Evolutionary conservation across 2,113 vertebrate species (phyloP).

Genomic region (Microcebus jonahi): DNA sequence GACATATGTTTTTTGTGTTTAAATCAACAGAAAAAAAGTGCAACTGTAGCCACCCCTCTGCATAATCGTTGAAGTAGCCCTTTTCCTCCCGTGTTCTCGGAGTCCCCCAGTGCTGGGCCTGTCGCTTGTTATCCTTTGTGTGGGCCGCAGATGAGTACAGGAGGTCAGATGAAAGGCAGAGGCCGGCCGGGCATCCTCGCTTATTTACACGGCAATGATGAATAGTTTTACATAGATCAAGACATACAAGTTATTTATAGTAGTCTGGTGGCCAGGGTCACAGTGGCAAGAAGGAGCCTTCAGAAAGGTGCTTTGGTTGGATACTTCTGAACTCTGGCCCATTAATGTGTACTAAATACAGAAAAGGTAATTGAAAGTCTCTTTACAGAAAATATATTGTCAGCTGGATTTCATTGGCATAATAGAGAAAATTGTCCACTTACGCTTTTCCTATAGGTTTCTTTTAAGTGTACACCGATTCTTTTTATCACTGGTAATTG

Average conservation of each 20-base stretch:
- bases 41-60: background rate
- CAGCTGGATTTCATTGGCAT: background rate
- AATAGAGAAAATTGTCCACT: background rate
- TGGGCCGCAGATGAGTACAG: background rate
- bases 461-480: background rate
- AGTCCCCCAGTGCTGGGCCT: background rate
- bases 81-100: background rate
- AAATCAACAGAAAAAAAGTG: slow-evolving; percentile 78
- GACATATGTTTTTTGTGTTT: slow-evolving; percentile 77
- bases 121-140: background rate
- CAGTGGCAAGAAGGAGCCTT: slow-evolving; percentile 43
- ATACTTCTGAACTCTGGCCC: slow-evolving; percentile 59
- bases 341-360: slow-evolving; percentile 31
- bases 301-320: slow-evolving; percentile 56
- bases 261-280: background rate
- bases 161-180: slow-evolving; percentile 63
- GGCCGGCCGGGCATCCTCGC: background rate
- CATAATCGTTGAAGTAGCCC: background rate
- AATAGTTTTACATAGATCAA: slow-evolving; percentile 22
- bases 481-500: background rate
- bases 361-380: slow-evolving; percentile 10
- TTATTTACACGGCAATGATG: background rate
- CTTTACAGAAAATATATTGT: background rate
- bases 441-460: background rate
- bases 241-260: slow-evolving; percentile 49